These are phyloP conservation scores for Agriopis aurantiaria DNA, from an alignment of 2,888 invertebrate genomes.

Conservation along the genomic window DNA sequence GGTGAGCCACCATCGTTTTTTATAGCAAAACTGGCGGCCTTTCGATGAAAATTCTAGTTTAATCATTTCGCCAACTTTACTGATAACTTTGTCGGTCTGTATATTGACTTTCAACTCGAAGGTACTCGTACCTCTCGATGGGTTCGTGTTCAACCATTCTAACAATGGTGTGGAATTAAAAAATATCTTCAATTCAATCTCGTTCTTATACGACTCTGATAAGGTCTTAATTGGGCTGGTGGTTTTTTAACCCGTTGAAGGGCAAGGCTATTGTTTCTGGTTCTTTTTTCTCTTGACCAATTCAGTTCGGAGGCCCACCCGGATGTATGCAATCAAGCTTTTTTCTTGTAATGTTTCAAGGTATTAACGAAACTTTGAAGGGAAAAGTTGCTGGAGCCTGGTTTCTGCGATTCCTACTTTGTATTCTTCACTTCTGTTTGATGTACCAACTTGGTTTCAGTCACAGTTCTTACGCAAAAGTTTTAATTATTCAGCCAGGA, in stretches of 20 bases:
- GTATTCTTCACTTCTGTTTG: too few relatives aligned
- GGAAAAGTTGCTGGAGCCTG: neutral
- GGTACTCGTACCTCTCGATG: slow-evolving; percentile 18
- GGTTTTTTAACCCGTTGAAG: slow-evolving; percentile 31
- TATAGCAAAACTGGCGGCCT: neutral
- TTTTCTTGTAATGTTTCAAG: slow-evolving; percentile 26
- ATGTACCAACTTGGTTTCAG: too few relatives aligned
- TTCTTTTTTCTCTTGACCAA: slow-evolving; percentile 32
- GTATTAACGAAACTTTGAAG: slow-evolving; percentile 8
- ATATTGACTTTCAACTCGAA: slow-evolving; percentile 34
- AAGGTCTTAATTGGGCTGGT: slow-evolving; percentile 22
- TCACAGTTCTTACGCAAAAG: too few relatives aligned
- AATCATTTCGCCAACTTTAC: neutral
- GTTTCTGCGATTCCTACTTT: too few relatives aligned
- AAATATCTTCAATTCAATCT: slow-evolving; percentile 18
- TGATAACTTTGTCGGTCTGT: neutral
- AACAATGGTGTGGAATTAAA: slow-evolving; percentile 29
- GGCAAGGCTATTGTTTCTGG: slow-evolving; percentile 37
- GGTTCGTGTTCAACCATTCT: slow-evolving; percentile 17
- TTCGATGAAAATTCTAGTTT: slow-evolving; percentile 4
- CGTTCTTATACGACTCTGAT: slow-evolving; percentile 15
- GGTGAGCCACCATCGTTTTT: neutral
- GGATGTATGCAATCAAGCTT: slow-evolving; percentile 60
- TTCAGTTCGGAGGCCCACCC: slow-evolving; percentile 59
- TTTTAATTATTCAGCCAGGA: too few relatives aligned